Percentiles rank a stretch among this genome's conserved stretches.
These are phyloP conservation scores for Hystrix brachyura DNA, from an alignment of 2,113 vertebrate genomes.

Conservation along the genomic window DNA sequence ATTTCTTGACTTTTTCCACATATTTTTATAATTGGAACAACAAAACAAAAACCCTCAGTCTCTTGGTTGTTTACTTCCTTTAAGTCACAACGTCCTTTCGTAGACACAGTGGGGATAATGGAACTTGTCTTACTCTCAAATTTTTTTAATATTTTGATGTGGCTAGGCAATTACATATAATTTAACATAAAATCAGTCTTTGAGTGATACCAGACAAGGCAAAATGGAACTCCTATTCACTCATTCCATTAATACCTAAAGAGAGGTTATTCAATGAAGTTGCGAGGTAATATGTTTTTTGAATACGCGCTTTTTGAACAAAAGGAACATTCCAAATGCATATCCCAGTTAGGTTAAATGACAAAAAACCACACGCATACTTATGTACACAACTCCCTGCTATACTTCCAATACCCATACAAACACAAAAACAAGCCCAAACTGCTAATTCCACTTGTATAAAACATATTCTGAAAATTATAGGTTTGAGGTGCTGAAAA, in stretches of 20 bases:
- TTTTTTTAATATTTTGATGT: slow-evolving; percentile 72
- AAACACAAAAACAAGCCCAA: slow-evolving; percentile 59
- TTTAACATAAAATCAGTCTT: slow-evolving; percentile 77
- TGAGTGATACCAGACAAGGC: slow-evolving; percentile 68
- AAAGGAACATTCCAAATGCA: slow-evolving; percentile 60
- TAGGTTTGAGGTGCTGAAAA: slow-evolving; percentile 64
- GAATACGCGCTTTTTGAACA: slow-evolving; percentile 69
- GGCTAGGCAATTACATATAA: slow-evolving; percentile 75
- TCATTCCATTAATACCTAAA: slow-evolving; percentile 74
- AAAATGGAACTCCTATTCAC: slow-evolving; percentile 71
- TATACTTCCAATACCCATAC: neutral
- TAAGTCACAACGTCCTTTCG: slow-evolving; percentile 20
- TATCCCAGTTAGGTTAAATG: slow-evolving; percentile 61
- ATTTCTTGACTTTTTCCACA: neutral
- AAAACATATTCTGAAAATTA: slow-evolving; percentile 78
- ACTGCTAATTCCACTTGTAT: slow-evolving; percentile 70
- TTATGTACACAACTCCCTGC: neutral
- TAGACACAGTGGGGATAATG: slow-evolving; percentile 55
- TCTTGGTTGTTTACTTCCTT: slow-evolving; percentile 28
- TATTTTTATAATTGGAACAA: neutral
- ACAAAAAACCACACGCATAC: slow-evolving; percentile 17
- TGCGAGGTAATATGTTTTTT: slow-evolving; percentile 62
- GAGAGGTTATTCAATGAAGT: slow-evolving; percentile 67
- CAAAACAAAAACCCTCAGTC: neutral
- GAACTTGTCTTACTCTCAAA: slow-evolving; percentile 31